Base-by-base conservation (phyloP, 2,797 vertebrate genomes). In the Pelobates cultripes region DNA sequence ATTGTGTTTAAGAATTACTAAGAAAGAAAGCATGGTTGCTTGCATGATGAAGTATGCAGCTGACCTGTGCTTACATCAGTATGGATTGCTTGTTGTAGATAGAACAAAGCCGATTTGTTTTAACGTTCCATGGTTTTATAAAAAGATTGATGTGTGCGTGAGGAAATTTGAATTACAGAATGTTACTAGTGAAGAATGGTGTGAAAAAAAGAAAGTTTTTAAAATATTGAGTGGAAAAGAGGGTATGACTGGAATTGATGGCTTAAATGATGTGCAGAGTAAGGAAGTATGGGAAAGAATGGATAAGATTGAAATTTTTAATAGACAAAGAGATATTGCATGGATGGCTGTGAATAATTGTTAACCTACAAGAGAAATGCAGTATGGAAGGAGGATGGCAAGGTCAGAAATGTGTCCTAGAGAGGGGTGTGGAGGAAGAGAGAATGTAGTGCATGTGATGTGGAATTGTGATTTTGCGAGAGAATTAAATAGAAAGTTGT, bases 381-480 rank as follows among this genome's bases (percentile, higher is more conserved):
- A 77, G 45, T 15, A 13, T 0, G 41, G 3, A 53, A 7, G 64
- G 2, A 7, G 45, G 2, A 10, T 72, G 2, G 45, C 47, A 7
- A 5, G 3, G 3, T 51, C 42, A 1, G 68, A 70, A 43, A 6
- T 3, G 4, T 78, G 76, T 28, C 28, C 28, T 1, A 28, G 28
- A 28, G 28, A 28, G 1, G 28, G 28, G 2, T 28, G 28, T 28
- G 40, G 4, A 0, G 13, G 4, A 0, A 6, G 4, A 9, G 69
- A 79, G 10, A 63, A 15, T 7, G 57, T 71, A 2, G 3, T 3
- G 4, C 69, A 79, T 79, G 13, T 79, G 0, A 3, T 42, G 3
- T 79, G 77, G 77, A 41, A 45, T 0, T 79, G 77, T 64, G 4
- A 8, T 2, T 79, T 7, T 79, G 60, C 28, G 1, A 42, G 13